Conservation (phyloP, 2,888 invertebrate genomes). For the Lysandra coridon region DNA sequence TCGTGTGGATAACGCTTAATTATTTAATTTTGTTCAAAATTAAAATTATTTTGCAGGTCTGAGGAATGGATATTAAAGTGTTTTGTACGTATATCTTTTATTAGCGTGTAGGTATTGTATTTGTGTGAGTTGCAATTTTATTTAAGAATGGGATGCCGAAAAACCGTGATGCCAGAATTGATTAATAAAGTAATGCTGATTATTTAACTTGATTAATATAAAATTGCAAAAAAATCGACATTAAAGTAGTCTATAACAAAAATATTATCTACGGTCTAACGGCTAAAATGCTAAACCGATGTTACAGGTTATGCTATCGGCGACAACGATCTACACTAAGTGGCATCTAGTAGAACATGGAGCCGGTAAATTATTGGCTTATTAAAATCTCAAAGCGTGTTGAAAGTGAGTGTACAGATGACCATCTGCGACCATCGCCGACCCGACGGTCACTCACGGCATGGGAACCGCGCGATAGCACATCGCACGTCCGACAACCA, state of each 20-base stretch:
- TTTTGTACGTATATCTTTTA: too few species aligned
- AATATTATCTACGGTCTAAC: not conserved
- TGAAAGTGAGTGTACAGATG: conserved; percentile 44
- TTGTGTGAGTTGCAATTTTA: too few species aligned
- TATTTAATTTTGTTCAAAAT: not conserved
- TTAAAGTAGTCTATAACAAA: not conserved
- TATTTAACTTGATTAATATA: too few species aligned
- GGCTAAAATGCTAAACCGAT: not conserved
- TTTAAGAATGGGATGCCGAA: too few species aligned
- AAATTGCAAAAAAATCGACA: too few species aligned
- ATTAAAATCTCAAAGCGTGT: conserved; percentile 34
- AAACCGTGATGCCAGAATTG: too few species aligned
- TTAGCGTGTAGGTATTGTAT: too few species aligned
- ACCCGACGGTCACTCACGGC: conserved; percentile 73
- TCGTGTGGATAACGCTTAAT: conserved; percentile 39
- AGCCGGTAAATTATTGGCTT: conserved; percentile 28
- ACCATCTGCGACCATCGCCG: conserved; percentile 55
- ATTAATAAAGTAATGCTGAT: too few species aligned
- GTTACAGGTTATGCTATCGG: conserved; percentile 16
- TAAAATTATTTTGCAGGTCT: not conserved
- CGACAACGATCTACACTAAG: conserved; percentile 25
- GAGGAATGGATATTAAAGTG: not conserved
- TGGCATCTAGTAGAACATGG: conserved; percentile 26
- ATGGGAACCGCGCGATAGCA: conserved; percentile 72
- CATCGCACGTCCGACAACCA: conserved; percentile 71